Percentiles rank a stretch among this genome's conserved stretches.
These are phyloP conservation scores for Tetrax tetrax DNA, from an alignment of 2,113 vertebrate genomes.

Conservation along the genomic window DNA sequence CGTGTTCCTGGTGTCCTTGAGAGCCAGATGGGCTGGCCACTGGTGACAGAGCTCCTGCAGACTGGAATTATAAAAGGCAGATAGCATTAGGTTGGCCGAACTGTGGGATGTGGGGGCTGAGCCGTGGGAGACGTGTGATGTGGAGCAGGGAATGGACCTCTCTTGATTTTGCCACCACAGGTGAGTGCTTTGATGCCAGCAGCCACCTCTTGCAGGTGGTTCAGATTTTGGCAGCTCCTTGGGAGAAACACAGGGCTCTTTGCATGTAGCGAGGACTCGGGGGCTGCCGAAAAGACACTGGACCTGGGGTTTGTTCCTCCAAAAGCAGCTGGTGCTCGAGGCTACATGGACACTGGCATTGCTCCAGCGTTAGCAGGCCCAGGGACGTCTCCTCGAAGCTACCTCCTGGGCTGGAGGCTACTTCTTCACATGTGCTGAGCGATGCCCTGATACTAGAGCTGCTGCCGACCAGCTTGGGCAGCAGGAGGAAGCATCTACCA, in stretches of 20 bases:
- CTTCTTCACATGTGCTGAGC: background rate
- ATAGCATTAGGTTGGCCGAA: accelerated
- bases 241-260: background rate
- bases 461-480: accelerated
- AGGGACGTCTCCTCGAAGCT: background rate
- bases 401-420: background rate
- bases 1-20: background rate
- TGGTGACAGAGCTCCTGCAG: background rate
- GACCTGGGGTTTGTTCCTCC: background rate
- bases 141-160: background rate
- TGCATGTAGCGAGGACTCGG: accelerated
- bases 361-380: accelerated
- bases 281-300: background rate
- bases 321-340: background rate
- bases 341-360: background rate
- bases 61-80: background rate
- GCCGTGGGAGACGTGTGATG: accelerated
- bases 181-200: background rate
- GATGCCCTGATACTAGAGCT: background rate
- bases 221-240: background rate
- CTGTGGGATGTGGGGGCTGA: background rate
- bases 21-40: background rate
- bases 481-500: accelerated
- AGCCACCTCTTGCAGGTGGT: background rate
- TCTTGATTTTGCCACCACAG: background rate